Conservation (phyloP, 1,140 invertebrate species). For the Drosophila trapezifrons region DNA sequence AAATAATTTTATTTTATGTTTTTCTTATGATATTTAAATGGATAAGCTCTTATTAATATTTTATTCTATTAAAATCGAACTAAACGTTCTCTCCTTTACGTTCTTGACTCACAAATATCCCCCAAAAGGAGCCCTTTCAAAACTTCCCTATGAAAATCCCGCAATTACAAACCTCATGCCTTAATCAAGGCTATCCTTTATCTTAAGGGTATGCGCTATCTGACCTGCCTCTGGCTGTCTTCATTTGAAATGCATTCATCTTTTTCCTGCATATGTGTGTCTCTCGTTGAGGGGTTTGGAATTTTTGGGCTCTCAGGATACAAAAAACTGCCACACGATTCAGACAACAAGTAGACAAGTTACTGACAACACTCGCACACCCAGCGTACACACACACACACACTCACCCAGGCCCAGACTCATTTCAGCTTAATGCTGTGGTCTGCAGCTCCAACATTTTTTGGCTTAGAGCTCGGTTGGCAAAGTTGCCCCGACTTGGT, state of each 20-base stretch:
- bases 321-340: constrained; percentile 59
- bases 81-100: too few relatives aligned
- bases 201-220: constrained; percentile 6
- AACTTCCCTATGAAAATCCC: too few relatives aligned
- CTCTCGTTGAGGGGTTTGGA: constrained; percentile 32
- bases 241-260: constrained; percentile 75
- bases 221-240: constrained; percentile 37
- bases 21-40: too few relatives aligned
- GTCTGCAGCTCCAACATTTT: constrained; percentile 57
- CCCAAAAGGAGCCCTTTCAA: not conserved
- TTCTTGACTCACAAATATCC: too few relatives aligned
- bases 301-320: constrained; percentile 31
- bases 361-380: constrained; percentile 59
- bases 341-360: constrained; percentile 77
- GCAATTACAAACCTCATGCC: too few relatives aligned
- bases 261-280: constrained; percentile 50
- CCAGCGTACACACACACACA: not conserved
- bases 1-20: not conserved
- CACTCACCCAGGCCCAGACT: constrained; percentile 13
- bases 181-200: not conserved
- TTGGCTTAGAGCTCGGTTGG: constrained; percentile 46
- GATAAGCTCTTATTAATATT: too few relatives aligned
- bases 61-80: too few relatives aligned
- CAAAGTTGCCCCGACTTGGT: constrained; percentile 36
- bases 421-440: constrained; percentile 69